Evolutionary conservation across 2,113 vertebrate species (phyloP).

Genomic region (Carettochelys insculpta): DNA sequence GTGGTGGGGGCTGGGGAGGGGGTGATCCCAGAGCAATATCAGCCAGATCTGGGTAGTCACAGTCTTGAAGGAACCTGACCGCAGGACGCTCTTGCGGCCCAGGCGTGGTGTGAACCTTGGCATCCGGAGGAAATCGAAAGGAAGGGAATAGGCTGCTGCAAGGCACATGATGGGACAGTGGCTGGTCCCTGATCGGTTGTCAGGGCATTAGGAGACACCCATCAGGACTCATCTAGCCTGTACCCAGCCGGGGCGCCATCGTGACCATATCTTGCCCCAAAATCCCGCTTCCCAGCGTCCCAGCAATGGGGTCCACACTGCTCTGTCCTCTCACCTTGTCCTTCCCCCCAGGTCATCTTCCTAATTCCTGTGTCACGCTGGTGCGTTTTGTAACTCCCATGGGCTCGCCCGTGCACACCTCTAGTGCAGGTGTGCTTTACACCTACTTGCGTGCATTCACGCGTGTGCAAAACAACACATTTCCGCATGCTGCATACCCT

Average conservation of each 20-base stretch:
- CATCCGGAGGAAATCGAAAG: background rate
- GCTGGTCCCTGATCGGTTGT: background rate
- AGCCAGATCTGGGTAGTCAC: background rate
- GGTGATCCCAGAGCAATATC: background rate
- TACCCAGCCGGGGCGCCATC: background rate
- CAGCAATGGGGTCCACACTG: background rate
- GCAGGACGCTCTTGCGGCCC: background rate
- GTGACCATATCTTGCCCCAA: background rate
- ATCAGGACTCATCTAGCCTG: background rate
- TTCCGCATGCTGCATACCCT: background rate
- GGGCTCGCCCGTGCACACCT: background rate
- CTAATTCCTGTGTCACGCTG: background rate
- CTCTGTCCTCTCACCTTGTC: background rate
- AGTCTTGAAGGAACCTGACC: background rate
- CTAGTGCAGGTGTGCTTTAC: background rate
- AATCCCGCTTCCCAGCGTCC: background rate
- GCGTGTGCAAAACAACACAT: background rate
- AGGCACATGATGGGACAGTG: background rate
- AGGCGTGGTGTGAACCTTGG: background rate
- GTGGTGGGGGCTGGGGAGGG: rapidly evolving
- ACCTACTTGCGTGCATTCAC: background rate
- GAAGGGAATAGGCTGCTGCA: background rate
- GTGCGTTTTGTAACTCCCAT: background rate
- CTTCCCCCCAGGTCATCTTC: background rate
- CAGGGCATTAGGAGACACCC: background rate